phyloP scores from a whole-genome alignment of 2,797 vertebrate genomes.

The Varecia variegata region DNA sequence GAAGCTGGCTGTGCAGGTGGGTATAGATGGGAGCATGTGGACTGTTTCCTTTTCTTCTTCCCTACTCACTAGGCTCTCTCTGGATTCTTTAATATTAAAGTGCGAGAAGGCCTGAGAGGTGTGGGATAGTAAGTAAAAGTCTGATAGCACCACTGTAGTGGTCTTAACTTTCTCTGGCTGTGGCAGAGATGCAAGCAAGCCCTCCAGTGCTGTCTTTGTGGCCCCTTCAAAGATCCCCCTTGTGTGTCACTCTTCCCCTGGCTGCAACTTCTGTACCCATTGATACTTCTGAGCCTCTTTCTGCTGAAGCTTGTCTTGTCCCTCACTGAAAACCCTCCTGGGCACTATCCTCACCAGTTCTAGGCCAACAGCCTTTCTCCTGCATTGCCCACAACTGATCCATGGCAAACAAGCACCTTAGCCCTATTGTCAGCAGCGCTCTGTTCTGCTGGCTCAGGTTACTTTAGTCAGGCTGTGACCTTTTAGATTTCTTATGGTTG shows the following conservation, averaged over 20 bases:
- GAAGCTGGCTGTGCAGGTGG: slow-evolving; percentile 1
- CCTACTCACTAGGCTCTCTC: slow-evolving; percentile 1
- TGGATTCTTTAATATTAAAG: neutral
- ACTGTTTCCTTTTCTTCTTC: neutral
- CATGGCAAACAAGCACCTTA: neutral
- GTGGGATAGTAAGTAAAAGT: neutral
- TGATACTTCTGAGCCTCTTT: neutral
- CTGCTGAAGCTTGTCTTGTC: neutral
- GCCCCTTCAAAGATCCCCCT: neutral
- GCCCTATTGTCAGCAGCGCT: neutral
- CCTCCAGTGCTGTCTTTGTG: neutral
- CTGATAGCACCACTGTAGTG: neutral
- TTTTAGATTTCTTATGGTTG: neutral
- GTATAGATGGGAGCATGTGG: neutral
- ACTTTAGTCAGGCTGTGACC: neutral
- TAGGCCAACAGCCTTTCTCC: neutral
- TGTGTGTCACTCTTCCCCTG: neutral
- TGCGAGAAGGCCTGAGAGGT: neutral
- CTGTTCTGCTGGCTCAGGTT: neutral
- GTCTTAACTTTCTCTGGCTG: neutral
- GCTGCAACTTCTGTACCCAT: neutral
- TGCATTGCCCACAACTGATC: neutral
- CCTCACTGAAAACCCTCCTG: neutral
- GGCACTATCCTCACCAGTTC: neutral
- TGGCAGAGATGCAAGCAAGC: neutral